phyloP scores from a whole-genome alignment of 1,140 invertebrate species.

The Calycopis cecrops region DNA sequence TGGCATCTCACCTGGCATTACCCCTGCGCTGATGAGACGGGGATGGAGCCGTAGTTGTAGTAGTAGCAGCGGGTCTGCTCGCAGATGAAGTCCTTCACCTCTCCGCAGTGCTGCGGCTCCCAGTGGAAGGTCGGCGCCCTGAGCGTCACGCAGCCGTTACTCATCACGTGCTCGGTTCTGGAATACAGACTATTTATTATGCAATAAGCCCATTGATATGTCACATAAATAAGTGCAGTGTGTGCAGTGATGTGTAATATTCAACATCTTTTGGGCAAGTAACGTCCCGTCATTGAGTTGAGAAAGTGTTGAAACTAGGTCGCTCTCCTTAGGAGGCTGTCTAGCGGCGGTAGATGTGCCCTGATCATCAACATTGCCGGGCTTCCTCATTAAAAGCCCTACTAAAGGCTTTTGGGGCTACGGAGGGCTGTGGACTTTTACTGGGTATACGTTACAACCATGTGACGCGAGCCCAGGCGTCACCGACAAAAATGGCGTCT shows the following conservation, averaged over 20 bases:
- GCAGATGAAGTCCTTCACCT: constrained; percentile 90
- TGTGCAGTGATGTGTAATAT: not conserved
- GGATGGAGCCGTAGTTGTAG: constrained; percentile 92
- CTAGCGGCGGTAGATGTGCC: no score
- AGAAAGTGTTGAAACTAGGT: no score
- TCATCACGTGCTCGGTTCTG: constrained; percentile 75
- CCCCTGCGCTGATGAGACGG: constrained; percentile 91
- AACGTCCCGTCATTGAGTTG: no score
- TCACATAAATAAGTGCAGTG: not conserved
- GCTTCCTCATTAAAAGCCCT: no score
- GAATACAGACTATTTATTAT: constrained; percentile 68
- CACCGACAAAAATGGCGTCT: no score
- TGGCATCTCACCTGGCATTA: constrained; percentile 80
- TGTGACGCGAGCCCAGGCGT: no score
- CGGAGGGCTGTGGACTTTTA: no score
- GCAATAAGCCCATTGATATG: constrained; percentile 29
- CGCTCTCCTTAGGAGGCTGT: no score
- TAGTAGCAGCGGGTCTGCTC: constrained; percentile 93
- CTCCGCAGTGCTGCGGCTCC: constrained; percentile 88
- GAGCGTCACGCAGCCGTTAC: constrained; percentile 85
- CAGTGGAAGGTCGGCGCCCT: constrained; percentile 85
- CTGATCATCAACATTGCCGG: no score
- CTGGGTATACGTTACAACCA: no score
- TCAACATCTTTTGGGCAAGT: no score
- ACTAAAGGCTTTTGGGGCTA: no score